Conservation (phyloP, 1,140 invertebrate genomes). For the Drosophila nigrodunni region DNA sequence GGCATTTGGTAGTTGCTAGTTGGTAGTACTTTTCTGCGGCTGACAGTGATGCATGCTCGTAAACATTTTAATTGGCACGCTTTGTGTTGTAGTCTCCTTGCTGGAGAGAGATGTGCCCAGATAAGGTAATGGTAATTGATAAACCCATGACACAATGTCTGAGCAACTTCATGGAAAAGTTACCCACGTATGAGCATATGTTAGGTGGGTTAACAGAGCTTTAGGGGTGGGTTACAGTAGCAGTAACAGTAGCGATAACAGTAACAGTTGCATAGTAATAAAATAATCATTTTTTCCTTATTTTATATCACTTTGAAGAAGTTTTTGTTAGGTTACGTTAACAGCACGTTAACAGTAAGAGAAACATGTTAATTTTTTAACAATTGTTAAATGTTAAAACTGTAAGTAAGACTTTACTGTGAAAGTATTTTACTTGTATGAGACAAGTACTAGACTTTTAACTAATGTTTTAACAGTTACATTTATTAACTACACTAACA, state of each 20-base stretch:
- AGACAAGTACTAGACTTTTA: too few relatives aligned
- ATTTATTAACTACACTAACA: too few relatives aligned
- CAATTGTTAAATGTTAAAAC: too few relatives aligned
- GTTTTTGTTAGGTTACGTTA: too few relatives aligned
- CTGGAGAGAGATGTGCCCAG: constrained; percentile 14
- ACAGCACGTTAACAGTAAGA: too few relatives aligned
- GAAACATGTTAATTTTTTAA: too few relatives aligned
- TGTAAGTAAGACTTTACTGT: too few relatives aligned
- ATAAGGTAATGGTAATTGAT: constrained; percentile 57
- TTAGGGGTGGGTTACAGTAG: constrained; percentile 13
- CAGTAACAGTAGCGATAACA: constrained; percentile 16
- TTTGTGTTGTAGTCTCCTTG: constrained; percentile 6
- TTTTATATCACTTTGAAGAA: neutral
- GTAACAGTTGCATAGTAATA: neutral
- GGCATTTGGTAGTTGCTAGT: neutral
- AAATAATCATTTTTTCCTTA: too few relatives aligned
- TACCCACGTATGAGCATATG: neutral
- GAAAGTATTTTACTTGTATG: too few relatives aligned
- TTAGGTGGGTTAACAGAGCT: neutral
- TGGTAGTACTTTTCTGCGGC: neutral
- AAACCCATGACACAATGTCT: constrained; percentile 27
- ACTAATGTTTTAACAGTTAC: too few relatives aligned
- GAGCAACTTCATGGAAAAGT: neutral
- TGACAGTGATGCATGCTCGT: constrained; percentile 50
- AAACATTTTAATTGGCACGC: constrained; percentile 52